Conservation (phyloP, 2,797 vertebrate species). For the Meriones psammophilus region DNA sequence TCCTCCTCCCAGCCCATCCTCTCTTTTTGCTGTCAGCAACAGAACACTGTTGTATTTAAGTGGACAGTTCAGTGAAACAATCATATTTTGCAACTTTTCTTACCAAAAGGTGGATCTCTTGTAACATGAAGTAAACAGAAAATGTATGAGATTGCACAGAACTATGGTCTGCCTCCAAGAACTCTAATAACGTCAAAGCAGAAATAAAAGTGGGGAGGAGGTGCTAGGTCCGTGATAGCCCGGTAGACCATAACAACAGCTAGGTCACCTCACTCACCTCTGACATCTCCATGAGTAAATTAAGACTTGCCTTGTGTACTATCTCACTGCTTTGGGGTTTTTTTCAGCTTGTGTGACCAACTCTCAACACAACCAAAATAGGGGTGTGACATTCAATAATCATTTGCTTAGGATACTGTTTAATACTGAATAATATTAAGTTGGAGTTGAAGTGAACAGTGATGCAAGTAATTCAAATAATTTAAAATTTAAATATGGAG, state of each 20-base stretch:
- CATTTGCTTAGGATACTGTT: background rate
- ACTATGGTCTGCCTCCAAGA: background rate
- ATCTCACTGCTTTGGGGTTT: constrained; percentile 11
- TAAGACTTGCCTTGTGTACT: background rate
- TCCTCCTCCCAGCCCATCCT: background rate
- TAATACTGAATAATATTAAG: constrained; percentile 34
- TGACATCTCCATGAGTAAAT: background rate
- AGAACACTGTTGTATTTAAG: background rate
- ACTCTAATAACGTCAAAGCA: background rate
- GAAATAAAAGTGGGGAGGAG: background rate
- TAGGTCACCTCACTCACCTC: background rate
- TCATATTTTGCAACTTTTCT: background rate
- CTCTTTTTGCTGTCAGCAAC: background rate
- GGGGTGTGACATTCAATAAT: constrained; percentile 29
- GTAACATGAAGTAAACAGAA: background rate
- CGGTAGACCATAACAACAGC: too few species aligned
- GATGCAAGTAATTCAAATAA: background rate
- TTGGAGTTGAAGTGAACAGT: constrained; percentile 48
- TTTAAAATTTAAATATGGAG: constrained; percentile 30
- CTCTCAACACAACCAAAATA: background rate
- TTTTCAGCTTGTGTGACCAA: background rate
- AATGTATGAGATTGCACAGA: background rate
- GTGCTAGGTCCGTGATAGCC: background rate
- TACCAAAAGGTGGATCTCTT: background rate
- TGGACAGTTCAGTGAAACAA: background rate